phyloP scores from a whole-genome alignment of 1,140 invertebrate species.

The Stenopsyche tienmushanensis region DNA sequence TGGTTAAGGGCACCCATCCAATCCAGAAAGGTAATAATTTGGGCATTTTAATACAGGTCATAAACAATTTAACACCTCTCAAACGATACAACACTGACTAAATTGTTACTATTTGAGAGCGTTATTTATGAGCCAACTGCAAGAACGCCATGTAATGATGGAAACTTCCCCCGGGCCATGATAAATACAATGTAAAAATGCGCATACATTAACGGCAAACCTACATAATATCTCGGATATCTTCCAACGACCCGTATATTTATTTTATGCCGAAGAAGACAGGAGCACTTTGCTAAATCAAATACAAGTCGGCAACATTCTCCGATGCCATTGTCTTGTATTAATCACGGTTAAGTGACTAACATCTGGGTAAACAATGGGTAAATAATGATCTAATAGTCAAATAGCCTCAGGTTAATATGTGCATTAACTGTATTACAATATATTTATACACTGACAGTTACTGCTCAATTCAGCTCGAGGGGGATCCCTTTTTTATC shows the following conservation, averaged over 20 bases:
- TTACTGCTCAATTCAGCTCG: constrained; percentile 4
- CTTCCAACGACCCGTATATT: too few relatives aligned
- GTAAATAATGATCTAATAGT: constrained; percentile 31
- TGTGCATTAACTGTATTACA: constrained; percentile 25
- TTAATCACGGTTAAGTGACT: constrained; percentile 32
- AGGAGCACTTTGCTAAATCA: constrained; percentile 3
- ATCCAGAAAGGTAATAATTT: constrained; percentile 13
- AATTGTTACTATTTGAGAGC: not conserved
- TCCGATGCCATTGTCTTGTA: constrained; percentile 21
- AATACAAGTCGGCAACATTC: constrained; percentile 1
- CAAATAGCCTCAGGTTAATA: constrained; percentile 24
- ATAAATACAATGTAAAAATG: not conserved
- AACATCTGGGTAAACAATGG: constrained; percentile 30
- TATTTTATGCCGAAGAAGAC: too few relatives aligned
- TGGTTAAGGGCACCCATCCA: not conserved
- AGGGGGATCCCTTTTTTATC: not conserved
- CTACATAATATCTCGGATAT: too few relatives aligned
- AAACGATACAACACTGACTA: constrained; percentile 3
- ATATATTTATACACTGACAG: constrained; percentile 11
- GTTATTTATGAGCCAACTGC: not conserved
- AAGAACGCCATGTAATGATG: not conserved
- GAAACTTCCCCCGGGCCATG: not conserved
- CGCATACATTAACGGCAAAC: too few relatives aligned
- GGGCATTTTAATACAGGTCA: constrained; percentile 8
- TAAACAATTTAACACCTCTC: constrained; percentile 23